These are phyloP conservation scores for Gerosis bhagava DNA, from an alignment of 2,888 invertebrate genomes.

Conservation along the genomic window DNA sequence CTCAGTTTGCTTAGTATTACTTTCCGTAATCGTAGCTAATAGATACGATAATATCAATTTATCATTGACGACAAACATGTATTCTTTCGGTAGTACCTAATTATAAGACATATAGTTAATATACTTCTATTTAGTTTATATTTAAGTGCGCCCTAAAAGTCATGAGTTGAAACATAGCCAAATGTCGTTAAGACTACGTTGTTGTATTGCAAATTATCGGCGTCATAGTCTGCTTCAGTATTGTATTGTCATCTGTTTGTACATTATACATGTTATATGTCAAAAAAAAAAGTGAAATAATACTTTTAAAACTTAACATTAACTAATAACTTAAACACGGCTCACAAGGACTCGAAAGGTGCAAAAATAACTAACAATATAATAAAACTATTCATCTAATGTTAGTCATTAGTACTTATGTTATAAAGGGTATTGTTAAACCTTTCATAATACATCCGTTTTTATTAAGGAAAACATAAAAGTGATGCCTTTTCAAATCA, in stretches of 20 bases:
- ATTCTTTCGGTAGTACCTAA: too few relatives aligned
- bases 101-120: slow-evolving; percentile 1
- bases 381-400: too few relatives aligned
- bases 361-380: slow-evolving; percentile 37
- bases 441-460: too few relatives aligned
- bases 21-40: slow-evolving; percentile 2
- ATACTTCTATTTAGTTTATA: slow-evolving; percentile 32
- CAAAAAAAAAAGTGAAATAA: slow-evolving; percentile 26
- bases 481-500: too few relatives aligned
- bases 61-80: background rate
- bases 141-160: slow-evolving; percentile 45
- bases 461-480: too few relatives aligned
- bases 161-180: slow-evolving; percentile 63
- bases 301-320: slow-evolving; percentile 10
- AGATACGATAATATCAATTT: background rate
- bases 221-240: slow-evolving; percentile 50
- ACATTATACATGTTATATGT: slow-evolving; percentile 24
- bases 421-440: too few relatives aligned
- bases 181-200: slow-evolving; percentile 51
- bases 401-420: too few relatives aligned
- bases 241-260: slow-evolving; percentile 46
- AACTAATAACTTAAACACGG: slow-evolving; percentile 50
- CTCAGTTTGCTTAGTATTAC: slow-evolving; percentile 1
- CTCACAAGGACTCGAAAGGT: slow-evolving; percentile 42
- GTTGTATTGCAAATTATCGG: slow-evolving; percentile 49